Conservation (phyloP, 2,797 vertebrate genomes). For the Bucorvus abyssinicus region DNA sequence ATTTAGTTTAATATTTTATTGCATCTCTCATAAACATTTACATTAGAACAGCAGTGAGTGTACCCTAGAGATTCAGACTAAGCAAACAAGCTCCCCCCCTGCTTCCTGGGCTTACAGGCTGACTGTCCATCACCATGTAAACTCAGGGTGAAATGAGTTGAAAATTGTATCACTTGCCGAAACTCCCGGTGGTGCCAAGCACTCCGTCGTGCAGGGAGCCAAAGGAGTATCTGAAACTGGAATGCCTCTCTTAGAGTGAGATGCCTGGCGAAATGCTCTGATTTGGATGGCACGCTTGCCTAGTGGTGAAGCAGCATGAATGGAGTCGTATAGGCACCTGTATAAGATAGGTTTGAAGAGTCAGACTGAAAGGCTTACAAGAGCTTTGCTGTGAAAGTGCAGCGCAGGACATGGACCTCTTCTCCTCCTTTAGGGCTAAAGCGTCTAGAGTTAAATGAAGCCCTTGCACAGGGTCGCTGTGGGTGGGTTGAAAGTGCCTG, state of each 20-base stretch:
- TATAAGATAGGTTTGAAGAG: neutral
- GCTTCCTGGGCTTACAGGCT: conserved; percentile 13
- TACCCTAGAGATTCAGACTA: conserved; percentile 60
- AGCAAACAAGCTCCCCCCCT: conserved; percentile 53
- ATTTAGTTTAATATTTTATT: conserved; percentile 79
- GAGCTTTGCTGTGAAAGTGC: neutral
- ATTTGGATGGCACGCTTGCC: neutral
- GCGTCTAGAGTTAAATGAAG: neutral
- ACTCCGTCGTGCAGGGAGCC: neutral
- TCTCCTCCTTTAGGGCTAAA: neutral
- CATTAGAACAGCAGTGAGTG: conserved; percentile 65
- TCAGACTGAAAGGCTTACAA: neutral
- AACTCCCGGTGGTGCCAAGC: neutral
- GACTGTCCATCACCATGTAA: neutral
- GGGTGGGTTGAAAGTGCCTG: neutral
- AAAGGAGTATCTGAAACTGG: neutral
- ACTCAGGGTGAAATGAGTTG: neutral
- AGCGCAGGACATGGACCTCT: neutral
- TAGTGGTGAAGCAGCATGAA: neutral
- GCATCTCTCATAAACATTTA: conserved; percentile 73
- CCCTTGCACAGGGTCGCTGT: neutral
- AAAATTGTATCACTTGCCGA: neutral
- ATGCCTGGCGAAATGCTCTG: neutral
- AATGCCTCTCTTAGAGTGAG: neutral
- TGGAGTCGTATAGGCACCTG: neutral